These are phyloP conservation scores for Luperina nickerlii DNA, from an alignment of 2,888 invertebrate genomes.

Conservation along the genomic window DNA sequence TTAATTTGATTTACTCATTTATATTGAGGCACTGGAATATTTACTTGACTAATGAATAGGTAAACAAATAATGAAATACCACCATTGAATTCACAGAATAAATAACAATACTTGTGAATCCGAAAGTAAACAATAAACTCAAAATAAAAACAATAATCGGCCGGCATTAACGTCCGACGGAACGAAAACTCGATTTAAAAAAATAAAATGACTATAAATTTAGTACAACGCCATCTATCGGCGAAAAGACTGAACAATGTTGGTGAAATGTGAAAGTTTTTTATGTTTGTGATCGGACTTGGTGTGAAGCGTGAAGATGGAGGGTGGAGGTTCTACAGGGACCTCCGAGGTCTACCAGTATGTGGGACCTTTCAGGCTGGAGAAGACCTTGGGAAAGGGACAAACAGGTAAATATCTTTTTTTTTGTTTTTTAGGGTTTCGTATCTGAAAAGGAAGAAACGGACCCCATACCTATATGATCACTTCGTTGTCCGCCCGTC, in stretches of 20 bases:
- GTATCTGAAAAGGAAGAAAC: neutral
- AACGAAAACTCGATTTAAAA: constrained; percentile 28
- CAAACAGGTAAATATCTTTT: constrained; percentile 95
- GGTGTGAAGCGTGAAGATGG: constrained; percentile 80
- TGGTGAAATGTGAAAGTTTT: constrained; percentile 68
- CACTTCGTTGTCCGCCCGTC: neutral
- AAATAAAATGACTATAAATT: constrained; percentile 63
- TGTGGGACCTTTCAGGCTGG: constrained; percentile 99
- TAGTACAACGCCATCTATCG: constrained; percentile 61
- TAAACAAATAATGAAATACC: neutral
- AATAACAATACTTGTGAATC: constrained; percentile 27
- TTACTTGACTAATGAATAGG: neutral
- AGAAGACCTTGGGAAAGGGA: constrained; percentile 99
- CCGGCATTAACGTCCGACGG: constrained; percentile 56
- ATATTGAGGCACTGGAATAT: constrained; percentile 47
- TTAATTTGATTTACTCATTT: neutral
- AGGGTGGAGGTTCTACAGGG: constrained; percentile 78
- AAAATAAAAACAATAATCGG: constrained; percentile 31
- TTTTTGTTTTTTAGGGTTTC: neutral
- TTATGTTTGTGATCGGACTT: constrained; percentile 69
- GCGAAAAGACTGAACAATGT: constrained; percentile 60
- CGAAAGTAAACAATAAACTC: constrained; percentile 19
- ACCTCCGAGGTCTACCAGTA: constrained; percentile 94
- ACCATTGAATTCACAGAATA: constrained; percentile 9
- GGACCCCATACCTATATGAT: neutral